Evolutionary conservation across 2,888 invertebrate genomes (phyloP).

Genomic region (Alloplasta piceator): DNA sequence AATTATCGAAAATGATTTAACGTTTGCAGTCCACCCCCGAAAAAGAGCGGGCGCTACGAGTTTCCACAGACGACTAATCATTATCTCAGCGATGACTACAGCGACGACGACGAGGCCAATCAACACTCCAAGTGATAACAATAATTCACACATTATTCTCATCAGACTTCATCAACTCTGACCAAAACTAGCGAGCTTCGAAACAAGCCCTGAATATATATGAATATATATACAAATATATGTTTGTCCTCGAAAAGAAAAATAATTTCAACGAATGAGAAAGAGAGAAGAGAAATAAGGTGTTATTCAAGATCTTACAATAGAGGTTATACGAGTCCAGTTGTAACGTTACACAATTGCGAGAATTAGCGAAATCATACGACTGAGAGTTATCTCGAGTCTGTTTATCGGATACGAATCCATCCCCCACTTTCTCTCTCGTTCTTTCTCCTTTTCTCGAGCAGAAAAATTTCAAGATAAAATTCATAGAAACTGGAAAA

Average conservation of each 20-base stretch:
- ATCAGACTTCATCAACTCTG: constrained; percentile 53
- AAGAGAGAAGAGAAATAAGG: neutral
- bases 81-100: constrained; percentile 81
- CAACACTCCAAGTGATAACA: constrained; percentile 77
- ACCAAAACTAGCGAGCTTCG: constrained; percentile 60
- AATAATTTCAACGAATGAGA: constrained; percentile 7
- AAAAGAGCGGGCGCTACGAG: constrained; percentile 83
- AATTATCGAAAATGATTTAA: constrained; percentile 41
- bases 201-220: constrained; percentile 15
- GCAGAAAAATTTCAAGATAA: constrained; percentile 1
- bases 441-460: constrained; percentile 8
- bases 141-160: constrained; percentile 26
- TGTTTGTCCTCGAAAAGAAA: constrained; percentile 18
- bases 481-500: constrained; percentile 30
- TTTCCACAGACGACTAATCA: constrained; percentile 75
- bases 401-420: constrained; percentile 43
- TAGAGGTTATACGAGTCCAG: constrained; percentile 39
- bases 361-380: constrained; percentile 48
- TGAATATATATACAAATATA: neutral
- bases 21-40: constrained; percentile 83
- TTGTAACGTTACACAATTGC: constrained; percentile 39
- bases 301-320: constrained; percentile 45
- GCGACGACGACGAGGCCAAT: constrained; percentile 81
- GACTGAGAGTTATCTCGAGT: constrained; percentile 59
- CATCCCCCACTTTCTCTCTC: constrained; percentile 2